Evolutionary conservation across 1,140 invertebrate genomes (phyloP), one percentile per base, ranked within the genome.

Genomic region (Brachionus paranguensis): DNA sequence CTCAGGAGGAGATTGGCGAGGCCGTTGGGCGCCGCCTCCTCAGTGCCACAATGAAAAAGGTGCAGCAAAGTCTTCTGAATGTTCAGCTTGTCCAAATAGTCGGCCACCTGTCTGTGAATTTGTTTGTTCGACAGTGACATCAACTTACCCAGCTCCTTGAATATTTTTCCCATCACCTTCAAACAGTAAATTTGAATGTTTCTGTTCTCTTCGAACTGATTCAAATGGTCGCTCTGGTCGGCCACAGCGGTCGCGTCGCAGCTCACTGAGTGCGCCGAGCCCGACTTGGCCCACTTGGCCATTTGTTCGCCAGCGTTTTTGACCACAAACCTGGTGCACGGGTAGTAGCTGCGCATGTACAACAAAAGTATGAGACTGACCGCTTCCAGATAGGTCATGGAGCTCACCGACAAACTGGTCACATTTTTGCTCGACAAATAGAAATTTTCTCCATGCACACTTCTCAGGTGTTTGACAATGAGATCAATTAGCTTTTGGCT

Each of bases 61-160:
- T 70, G 60, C 37, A 83, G 41, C n/a, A 83, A 68, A 33, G 81
- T 83, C 17, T 83, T 68, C 45, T 83, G 81, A 45, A 83, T 68
- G 41, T 50, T 33, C 24, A 68, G 11, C 17, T 83, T 68, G 24
- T 83, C 33, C 14, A 83, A 70, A 17, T 55, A 83, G 20, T 83
- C 81, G 11, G n/a, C 8, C 4, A 72, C 24, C 4, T 37, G 20
- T 43, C 33, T 20, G 11, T 76, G 43, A 29, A 76, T 76, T 45
- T 20, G 72, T 50, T 76, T 76, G 20, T 7, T 50, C n/a, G 8
- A 12, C 8, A 47, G 24, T 14, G 20, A 27, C 24, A 81, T 41
- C 8, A 81, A 29, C 0, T 12, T 6, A 17, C n/a, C 27, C 11
- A 83, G 45, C 12, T 55, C 17, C 4, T 24, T 27, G 20, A 68